These are phyloP conservation scores for Phoenicopterus ruber DNA, from an alignment of 2,113 vertebrate genomes.

Conservation along the genomic window DNA sequence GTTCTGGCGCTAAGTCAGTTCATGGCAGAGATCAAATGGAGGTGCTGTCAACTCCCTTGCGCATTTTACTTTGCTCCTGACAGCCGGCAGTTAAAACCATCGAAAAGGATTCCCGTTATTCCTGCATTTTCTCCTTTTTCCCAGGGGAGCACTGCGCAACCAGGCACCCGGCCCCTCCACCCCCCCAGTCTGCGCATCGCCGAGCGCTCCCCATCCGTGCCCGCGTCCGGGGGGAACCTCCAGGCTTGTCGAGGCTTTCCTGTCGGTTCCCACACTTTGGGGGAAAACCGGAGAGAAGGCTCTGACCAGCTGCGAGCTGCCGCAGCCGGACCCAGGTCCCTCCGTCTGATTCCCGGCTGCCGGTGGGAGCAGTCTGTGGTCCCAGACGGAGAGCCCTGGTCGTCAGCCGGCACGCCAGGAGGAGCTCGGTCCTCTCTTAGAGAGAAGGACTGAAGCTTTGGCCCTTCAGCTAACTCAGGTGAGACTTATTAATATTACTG, in stretches of 20 bases:
- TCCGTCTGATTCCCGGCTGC: background rate
- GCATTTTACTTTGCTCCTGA: constrained; percentile 41
- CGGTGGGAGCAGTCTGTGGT: background rate
- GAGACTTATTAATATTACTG: background rate
- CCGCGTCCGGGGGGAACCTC: fast-evolving
- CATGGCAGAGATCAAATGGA: constrained; percentile 50
- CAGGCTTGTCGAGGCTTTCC: background rate
- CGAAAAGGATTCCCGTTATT: background rate
- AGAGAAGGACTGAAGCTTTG: background rate
- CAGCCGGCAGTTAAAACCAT: background rate
- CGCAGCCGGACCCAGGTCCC: background rate
- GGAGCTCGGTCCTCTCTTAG: background rate
- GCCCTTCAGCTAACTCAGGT: background rate
- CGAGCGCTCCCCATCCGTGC: background rate
- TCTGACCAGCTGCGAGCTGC: background rate
- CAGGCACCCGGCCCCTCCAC: background rate
- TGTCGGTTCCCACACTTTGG: background rate
- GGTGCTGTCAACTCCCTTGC: constrained; percentile 32
- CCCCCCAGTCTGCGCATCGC: background rate
- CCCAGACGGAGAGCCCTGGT: background rate
- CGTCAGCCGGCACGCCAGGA: background rate
- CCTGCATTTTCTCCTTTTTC: background rate
- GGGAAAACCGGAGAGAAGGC: background rate
- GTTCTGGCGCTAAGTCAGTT: background rate
- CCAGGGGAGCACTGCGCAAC: background rate